Percentiles rank a stretch among this genome's conserved stretches.
phyloP scores from a whole-genome alignment of 1,140 invertebrate genomes.

The Caenorhabditis inopinata region DNA sequence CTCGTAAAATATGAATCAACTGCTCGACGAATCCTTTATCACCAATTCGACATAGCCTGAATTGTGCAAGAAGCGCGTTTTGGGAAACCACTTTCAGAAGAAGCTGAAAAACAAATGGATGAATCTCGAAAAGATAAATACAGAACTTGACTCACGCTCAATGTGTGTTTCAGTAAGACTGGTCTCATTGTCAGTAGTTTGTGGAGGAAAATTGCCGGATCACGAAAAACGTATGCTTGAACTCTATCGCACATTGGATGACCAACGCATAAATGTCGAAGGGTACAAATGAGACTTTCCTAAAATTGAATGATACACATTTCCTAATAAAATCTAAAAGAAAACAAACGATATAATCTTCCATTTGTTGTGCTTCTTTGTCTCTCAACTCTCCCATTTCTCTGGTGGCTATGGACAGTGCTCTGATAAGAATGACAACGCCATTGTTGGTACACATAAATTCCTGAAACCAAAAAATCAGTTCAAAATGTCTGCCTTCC shows the following conservation, averaged over 20 bases:
- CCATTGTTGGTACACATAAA: conserved; percentile 13
- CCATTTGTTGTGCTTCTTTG: conserved; percentile 12
- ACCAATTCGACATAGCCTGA: not conserved
- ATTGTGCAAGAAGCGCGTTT: not conserved
- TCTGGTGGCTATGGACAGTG: not conserved
- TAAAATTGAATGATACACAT: not conserved
- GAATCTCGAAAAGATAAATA: too few species aligned
- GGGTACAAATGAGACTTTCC: not conserved
- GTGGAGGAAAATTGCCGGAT: not conserved
- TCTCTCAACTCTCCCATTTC: not conserved
- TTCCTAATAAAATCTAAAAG: not conserved
- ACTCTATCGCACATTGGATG: not conserved
- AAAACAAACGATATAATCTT: not conserved
- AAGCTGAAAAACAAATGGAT: not conserved
- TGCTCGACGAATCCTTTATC: conserved; percentile 11
- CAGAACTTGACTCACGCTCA: not conserved
- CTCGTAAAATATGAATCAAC: not conserved
- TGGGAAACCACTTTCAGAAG: not conserved
- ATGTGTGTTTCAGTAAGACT: not conserved
- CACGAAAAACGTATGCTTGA: not conserved
- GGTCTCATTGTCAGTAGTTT: not conserved
- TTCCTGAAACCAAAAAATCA: not conserved
- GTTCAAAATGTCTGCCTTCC: not conserved
- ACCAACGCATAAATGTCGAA: not conserved
- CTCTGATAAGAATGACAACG: not conserved